Evolutionary conservation across 2,113 vertebrate genomes (phyloP).

Genomic region (Python bivittatus): DNA sequence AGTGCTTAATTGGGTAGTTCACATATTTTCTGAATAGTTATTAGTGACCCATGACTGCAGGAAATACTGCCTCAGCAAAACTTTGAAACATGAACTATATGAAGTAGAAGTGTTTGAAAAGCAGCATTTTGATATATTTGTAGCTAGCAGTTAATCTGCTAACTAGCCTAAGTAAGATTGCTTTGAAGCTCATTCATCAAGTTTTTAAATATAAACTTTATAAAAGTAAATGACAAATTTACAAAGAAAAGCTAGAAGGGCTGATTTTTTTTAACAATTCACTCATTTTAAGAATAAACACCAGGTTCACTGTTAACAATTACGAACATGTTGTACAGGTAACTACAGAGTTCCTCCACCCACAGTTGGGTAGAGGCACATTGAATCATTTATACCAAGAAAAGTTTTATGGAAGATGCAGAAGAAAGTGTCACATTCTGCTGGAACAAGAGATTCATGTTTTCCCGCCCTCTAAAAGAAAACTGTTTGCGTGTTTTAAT

Average conservation of each 20-base stretch:
- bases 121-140: neutral
- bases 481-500: neutral
- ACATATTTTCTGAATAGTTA: neutral
- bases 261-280: neutral
- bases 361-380: neutral
- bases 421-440: neutral
- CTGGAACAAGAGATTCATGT: neutral
- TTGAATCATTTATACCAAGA: constrained; percentile 1
- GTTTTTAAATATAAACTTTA: neutral
- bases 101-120: neutral
- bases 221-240: neutral
- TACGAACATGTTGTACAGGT: neutral
- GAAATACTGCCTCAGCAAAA: neutral
- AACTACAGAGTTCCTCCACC: neutral
- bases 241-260: neutral
- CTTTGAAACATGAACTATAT: neutral
- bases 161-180: neutral
- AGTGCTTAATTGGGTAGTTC: neutral
- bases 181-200: neutral
- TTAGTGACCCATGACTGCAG: neutral
- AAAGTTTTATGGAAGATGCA: neutral
- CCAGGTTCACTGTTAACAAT: neutral
- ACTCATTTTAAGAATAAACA: neutral
- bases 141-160: neutral
- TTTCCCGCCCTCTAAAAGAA: neutral